Conservation (phyloP, 2,797 vertebrate species). For the Chelmon rostratus region DNA sequence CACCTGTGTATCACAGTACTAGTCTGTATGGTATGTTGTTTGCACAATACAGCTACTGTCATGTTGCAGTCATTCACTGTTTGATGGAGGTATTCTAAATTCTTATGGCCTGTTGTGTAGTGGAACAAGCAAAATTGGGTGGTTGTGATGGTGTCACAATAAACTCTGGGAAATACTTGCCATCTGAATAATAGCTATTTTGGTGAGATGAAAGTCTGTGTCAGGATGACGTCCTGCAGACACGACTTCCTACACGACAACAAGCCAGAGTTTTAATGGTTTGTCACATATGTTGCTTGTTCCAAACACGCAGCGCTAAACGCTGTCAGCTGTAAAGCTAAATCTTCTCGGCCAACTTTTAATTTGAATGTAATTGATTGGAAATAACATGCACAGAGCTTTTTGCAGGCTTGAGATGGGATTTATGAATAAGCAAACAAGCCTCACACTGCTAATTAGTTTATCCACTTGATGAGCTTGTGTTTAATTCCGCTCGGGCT, state of each 20-base stretch:
- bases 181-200: slow-evolving; percentile 26
- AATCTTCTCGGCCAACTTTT: not conserved
- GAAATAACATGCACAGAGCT: not conserved
- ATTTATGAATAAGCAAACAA: slow-evolving; percentile 25
- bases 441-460: slow-evolving; percentile 42
- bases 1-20: not conserved
- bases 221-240: slow-evolving; percentile 14
- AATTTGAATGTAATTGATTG: slow-evolving; percentile 4
- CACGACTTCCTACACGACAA: not conserved
- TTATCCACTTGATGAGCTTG: slow-evolving; percentile 44
- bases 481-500: slow-evolving; percentile 33
- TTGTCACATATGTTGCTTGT: slow-evolving; percentile 10
- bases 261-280: slow-evolving; percentile 20
- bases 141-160: slow-evolving; percentile 4
- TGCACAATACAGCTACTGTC: not conserved
- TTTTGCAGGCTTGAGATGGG: slow-evolving; percentile 8
- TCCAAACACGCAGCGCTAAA: not conserved
- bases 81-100: not conserved
- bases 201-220: slow-evolving; percentile 24
- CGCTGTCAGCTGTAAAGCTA: not conserved
- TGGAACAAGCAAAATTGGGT: not conserved
- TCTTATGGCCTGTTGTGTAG: not conserved
- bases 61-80: not conserved
- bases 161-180: slow-evolving; percentile 4
- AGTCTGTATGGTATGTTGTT: not conserved